Evolutionary conservation across 2,797 vertebrate species (phyloP), one percentile per base, ranked within the genome.

Genomic region (Miichthys miiuy): DNA sequence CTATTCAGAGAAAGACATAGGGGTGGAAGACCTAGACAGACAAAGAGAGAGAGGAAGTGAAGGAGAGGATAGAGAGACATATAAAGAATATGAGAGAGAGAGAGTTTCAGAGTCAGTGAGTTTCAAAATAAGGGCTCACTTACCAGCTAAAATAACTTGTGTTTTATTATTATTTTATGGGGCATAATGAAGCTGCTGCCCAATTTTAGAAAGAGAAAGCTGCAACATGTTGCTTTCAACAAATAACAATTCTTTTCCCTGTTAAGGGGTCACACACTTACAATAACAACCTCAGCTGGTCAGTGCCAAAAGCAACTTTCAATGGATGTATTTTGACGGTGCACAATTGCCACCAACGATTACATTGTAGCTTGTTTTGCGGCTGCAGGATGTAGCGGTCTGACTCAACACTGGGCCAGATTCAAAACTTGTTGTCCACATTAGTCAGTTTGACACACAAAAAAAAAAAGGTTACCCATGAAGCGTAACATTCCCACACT

Each of bases 1-100:
- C 66, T 69, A 77, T 79, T 80, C 56, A 73, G 56, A 46, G 66
- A 51, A 66, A 57, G 77, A 50, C 1, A 1, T 65, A 21, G 47
- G 70, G 62, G 60, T 44, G 42, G 55, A 27, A n/a, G 54, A 42
- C 34, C 20, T 12, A 42, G 51, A 47, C 1, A 47, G 16, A 47
- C 10, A 42, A 5, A 44, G 55, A 57, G 11, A 23, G 20, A 23
- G 62, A 48, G n/a, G n/a, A 46, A 18, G 60, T 41, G 55, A 34
- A 34, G 38, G 44, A 41, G 18, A 38, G 34, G 20, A 69, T 47
- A 56, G 51, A 79, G 56, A 67, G 71, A 52, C 50, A 4, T 54
- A 64, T 38, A 46, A 62, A 66, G 44, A 75, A 50, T 27, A 65
- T 38, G 65, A 67, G 54, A 65, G 41, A 68, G 38, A 61, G 14